These are phyloP conservation scores for Apotomis betuletana DNA, from an alignment of 2,888 invertebrate species.

Conservation along the genomic window DNA sequence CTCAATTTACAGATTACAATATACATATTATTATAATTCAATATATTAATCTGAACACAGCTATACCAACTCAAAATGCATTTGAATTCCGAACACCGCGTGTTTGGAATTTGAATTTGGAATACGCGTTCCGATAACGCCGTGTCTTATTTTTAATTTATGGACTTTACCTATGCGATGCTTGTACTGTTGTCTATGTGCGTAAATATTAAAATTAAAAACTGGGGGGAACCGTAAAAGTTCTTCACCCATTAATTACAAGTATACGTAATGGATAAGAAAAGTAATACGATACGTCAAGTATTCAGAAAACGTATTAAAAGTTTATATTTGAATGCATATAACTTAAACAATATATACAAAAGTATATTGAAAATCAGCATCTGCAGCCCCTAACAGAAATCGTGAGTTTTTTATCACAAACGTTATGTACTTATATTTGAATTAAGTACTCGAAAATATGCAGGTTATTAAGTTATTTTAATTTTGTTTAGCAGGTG, in stretches of 20 bases:
- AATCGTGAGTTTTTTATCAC: neutral
- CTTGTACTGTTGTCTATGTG: neutral
- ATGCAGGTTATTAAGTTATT: neutral
- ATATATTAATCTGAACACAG: too few species aligned
- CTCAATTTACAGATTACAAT: too few species aligned
- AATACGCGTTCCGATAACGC: too few species aligned
- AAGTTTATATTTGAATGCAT: constrained; percentile 2
- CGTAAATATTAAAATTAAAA: constrained; percentile 5
- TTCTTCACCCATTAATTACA: neutral
- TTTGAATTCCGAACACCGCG: constrained; percentile 1
- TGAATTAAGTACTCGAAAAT: too few species aligned
- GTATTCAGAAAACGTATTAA: neutral
- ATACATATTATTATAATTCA: too few species aligned
- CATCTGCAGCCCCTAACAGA: constrained; percentile 1
- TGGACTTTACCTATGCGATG: constrained; percentile 10
- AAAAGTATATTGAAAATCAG: constrained; percentile 4
- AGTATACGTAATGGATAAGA: too few species aligned
- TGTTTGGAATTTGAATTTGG: neutral
- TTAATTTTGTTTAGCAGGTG: neutral
- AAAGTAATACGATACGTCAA: too few species aligned
- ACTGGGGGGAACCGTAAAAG: neutral
- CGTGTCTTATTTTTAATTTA: constrained; percentile 2
- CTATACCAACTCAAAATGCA: neutral
- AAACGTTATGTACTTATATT: too few species aligned
- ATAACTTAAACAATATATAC: constrained; percentile 2